Base-by-base conservation (phyloP, 2,888 invertebrate species). In the Volucella inflata region DNA sequence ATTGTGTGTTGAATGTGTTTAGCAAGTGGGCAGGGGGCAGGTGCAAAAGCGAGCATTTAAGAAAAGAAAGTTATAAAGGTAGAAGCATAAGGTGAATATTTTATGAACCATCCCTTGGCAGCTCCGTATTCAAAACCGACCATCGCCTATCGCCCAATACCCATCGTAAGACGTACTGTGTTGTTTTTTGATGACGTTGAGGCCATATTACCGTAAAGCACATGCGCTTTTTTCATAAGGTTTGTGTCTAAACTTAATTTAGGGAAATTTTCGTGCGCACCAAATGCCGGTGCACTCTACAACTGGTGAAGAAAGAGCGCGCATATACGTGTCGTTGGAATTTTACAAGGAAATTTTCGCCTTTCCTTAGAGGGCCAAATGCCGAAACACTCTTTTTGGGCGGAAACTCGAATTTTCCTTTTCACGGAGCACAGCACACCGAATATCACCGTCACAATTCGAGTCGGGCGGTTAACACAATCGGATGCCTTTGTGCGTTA, bases 331-430 rank as follows among this genome's bases (percentile, higher is more conserved):
- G 30, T 30, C 51, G n/a, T 40, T 30, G 16, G 65, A 60, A 38
- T 17, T 68, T 60, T 55, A 55, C 57, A 9, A 65, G 76, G 81
- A 71, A 71, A 60, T 67, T 76, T 76, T 38, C 46, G 42, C 8
- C 44, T 62, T 62, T 42, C 14, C 11, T 10, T 30, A n/a, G 40
- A 72, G 77, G 78, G 68, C 83, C 68, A 83, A 84, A 71, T 76
- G 80, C 80, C 80, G 80, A 80, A 80, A 80, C 74, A 76, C 84
- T 85, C 84, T 85, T 87, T 87, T 87, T 87, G 87, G 87, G 87
- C 82, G 87, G 87, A 87, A 87, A 87, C 82, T 70, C 81, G 68
- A 87, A 78, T 75, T 81, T 82, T 82, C 81, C 62, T 71, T 65
- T 72, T 44, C 78, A 57, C 21, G 36, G 75, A 79, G 78, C 74